Evolutionary conservation across 2,113 vertebrate species (phyloP).

Genomic region (Salvator merianae): DNA sequence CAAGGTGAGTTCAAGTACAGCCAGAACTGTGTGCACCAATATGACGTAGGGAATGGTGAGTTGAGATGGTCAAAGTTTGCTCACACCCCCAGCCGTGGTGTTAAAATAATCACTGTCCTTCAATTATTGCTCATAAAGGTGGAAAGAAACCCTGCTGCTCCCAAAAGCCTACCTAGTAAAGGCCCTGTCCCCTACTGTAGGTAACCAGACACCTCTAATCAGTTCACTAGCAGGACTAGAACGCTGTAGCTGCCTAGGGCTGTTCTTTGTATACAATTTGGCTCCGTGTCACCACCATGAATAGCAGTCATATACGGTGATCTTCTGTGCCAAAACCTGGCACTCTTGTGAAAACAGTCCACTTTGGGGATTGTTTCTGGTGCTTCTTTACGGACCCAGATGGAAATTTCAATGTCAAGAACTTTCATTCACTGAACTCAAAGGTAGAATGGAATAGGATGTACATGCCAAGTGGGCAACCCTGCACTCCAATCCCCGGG

Average conservation of each 20-base stretch:
- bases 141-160: too few relatives aligned
- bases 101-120: background rate
- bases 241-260: background rate
- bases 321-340: background rate
- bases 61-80: background rate
- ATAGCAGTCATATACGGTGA: background rate
- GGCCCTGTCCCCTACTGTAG: background rate
- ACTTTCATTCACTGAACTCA: too few relatives aligned
- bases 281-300: background rate
- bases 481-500: too few relatives aligned
- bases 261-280: background rate
- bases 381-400: too few relatives aligned
- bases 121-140: too few relatives aligned
- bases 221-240: background rate
- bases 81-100: background rate
- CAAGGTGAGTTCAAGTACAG: conserved; percentile 24
- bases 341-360: too few relatives aligned
- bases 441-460: too few relatives aligned
- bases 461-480: too few relatives aligned
- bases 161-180: too few relatives aligned
- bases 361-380: too few relatives aligned
- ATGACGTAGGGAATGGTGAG: background rate
- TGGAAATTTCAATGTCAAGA: too few relatives aligned
- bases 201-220: background rate
- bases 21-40: background rate